Evolutionary conservation across 1,140 invertebrate genomes (phyloP), one percentile per base, ranked within the genome.

Genomic region (Drusus annulatus): DNA sequence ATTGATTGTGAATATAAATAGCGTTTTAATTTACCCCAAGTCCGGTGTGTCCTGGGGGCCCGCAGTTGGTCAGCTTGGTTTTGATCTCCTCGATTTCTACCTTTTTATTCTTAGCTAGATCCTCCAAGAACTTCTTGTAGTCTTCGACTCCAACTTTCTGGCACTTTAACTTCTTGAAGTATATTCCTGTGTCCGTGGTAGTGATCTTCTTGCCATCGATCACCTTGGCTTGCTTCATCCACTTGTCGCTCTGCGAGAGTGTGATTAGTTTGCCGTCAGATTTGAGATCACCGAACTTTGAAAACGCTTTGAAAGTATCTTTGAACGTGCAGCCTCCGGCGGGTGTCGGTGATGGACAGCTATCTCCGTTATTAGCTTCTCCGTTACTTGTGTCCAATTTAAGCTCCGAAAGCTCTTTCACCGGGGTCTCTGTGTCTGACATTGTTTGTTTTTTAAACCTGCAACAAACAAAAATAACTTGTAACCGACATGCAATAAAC

Each of bases 81-180:
- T 95, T 95, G 28, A 96, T 93, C 76, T 95, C 94, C 16, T 92
- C 88, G 0, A 93, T 79, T 60, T 96, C 94, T 0, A 96, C 85
- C 85, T 95, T 95, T 89, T 96, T 97, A 80, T 91, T 93, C 84
- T 95, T 96, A 0, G 95, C 93, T 76, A 97, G 86, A 80, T 95
- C 95, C 0, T 96, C 95, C 3, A 97, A 86, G 85, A 95, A 97
- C 84, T 95, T 93, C 85, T 94, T 93, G 86, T 96, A 97, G 80
- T 96, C 95, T 23, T 92, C 91, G 51, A 94, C 88, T 3, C 90
- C 90, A 16, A 96, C 89, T 86, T 83, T 83, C 4, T 76, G 80
- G 3, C 79, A 93, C 90, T 93, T 93, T 76, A 93, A 88, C 86
- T 93, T 93, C 84, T 93, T 93, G 87, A 93, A 94, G 83, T 89